Base-by-base conservation (phyloP, 2,888 invertebrate genomes). In the Sinhomidia bicolor region DNA sequence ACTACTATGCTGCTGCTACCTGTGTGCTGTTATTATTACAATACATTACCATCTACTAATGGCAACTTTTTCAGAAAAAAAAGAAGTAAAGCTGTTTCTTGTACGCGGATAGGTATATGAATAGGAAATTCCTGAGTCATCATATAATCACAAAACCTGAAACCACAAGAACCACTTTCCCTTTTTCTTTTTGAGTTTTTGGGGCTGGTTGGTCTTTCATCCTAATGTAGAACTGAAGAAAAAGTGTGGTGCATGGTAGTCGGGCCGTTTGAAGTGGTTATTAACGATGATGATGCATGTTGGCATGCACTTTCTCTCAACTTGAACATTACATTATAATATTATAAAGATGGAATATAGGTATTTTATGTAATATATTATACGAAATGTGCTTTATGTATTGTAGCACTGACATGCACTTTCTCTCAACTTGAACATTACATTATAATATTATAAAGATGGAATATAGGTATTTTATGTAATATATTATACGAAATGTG, bases 111-210 rank as follows among this genome's bases (percentile, higher is more conserved):
- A 32, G n/a, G 60, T 32, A 32, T 7, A 32, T 65, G 20, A 51
- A 54, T 54, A 36, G 54, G 78, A 29, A 78, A 47, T 26, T 54
- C 54, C 32, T 78, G 54, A 54, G 54, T 54, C 54, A 78, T 78
- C 78, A 78, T 74, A 47, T 51, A 47, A 47, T 32, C 29, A 54
- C 51, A 78, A 74, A 78, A 51, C 36, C 36, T 36, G 36, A 36
- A 36, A 36, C 78, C 78, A 44, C 74, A 78, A 78, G n/a, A n/a
- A n/a, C 29, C 51, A 54, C 47, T 74, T 74, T 74, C 74, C 12
- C 20, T 17, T 36, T 41, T 32, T 32, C n/a, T n/a, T 5, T 65
- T 65, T 4, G 32, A 65, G 17, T 60, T 65, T 65, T 65, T 60
- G 65, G n/a, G 32, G 3, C 7, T 32, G n/a, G 32, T 65, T n/a